Conservation (phyloP, 2,888 invertebrate species). For the Athrips mouffetella region DNA sequence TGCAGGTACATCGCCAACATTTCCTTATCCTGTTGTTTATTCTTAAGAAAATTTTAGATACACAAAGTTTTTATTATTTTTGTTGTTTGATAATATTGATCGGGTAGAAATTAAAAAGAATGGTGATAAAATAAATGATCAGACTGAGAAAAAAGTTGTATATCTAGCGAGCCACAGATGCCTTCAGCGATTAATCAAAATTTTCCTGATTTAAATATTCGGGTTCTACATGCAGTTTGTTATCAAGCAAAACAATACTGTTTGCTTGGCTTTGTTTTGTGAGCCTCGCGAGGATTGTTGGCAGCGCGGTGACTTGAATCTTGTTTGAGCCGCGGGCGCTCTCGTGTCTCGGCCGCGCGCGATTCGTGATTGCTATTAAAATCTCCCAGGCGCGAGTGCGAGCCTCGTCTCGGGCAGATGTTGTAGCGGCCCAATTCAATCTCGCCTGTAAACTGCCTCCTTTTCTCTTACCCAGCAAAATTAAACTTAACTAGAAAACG, state of each 20-base stretch:
- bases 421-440: slow-evolving; percentile 45
- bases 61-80: too few relatives aligned
- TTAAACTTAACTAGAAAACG: slow-evolving; percentile 34
- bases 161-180: too few relatives aligned
- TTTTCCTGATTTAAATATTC: too few relatives aligned
- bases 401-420: slow-evolving; percentile 45
- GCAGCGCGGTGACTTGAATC: background rate
- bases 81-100: too few relatives aligned
- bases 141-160: too few relatives aligned
- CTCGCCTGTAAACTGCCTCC: slow-evolving; percentile 43
- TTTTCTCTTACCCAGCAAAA: slow-evolving; percentile 42
- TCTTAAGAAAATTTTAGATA: too few relatives aligned
- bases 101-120: too few relatives aligned
- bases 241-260: background rate
- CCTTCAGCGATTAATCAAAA: too few relatives aligned
- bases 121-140: too few relatives aligned
- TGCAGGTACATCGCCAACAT: background rate
- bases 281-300: slow-evolving; percentile 1
- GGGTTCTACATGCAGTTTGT: too few relatives aligned
- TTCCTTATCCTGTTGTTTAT: background rate
- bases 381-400: slow-evolving; percentile 30
- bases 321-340: slow-evolving; percentile 8
- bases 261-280: background rate
- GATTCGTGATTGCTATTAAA: slow-evolving; percentile 47
- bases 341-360: slow-evolving; percentile 27